phyloP scores from a whole-genome alignment of 1,140 invertebrate genomes.

The Gonioctena quinquepunctata region DNA sequence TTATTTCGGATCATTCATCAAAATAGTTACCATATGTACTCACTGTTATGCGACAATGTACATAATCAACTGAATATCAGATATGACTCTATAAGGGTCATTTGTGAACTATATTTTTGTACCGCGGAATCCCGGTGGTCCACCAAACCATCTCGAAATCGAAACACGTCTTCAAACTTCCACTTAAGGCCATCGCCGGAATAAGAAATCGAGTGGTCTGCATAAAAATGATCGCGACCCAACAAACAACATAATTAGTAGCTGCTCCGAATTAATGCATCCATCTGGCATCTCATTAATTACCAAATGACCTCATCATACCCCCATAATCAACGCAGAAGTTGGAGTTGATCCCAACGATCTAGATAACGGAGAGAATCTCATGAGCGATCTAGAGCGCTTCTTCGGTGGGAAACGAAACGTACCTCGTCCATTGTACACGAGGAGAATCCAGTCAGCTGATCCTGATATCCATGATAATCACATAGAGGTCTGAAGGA shows the following conservation, averaged over 20 bases:
- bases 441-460: neutral
- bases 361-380: no score
- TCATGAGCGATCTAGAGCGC: no score
- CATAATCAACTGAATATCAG: no score
- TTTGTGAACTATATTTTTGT: no score
- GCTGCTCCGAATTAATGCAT: neutral
- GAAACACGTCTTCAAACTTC: neutral
- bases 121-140: neutral
- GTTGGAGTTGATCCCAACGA: neutral
- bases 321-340: neutral
- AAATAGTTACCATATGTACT: no score
- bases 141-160: neutral
- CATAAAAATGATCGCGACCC: neutral
- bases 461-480: constrained; percentile 10
- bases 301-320: neutral
- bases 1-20: no score
- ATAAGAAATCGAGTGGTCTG: neutral
- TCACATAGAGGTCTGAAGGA: no score
- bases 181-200: neutral
- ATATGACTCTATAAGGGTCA: no score
- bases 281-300: neutral
- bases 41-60: no score
- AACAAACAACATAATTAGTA: neutral
- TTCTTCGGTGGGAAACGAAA: no score
- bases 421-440: constrained; percentile 15